Base-by-base conservation (phyloP, 2,888 invertebrate genomes). In the Polymixis lichenea region DNA sequence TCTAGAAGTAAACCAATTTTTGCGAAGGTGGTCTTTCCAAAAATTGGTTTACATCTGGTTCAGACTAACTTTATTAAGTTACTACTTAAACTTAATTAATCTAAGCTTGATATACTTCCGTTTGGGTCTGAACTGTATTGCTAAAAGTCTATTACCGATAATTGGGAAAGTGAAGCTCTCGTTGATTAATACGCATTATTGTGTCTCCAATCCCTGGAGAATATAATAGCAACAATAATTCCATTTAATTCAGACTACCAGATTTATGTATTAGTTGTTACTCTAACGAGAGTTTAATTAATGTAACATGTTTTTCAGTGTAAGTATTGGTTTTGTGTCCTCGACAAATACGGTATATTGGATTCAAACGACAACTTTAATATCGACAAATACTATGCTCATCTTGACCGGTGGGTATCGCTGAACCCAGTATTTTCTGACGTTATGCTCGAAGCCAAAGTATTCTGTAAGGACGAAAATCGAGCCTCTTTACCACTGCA, bases 391-490 rank as follows among this genome's bases (percentile, higher is more conserved):
- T 94, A 93, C 74, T 94, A 82, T 61, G 66, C 58, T 0, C 94
- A 95, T 77, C 88, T 95, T 0, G 92, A 93, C 58, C 89, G 89
- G 60, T 95, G 95, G 95, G 90, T 90, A 0, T 84, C 88, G 4
- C 82, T 94, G 0, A 95, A 95, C 56, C 91, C 91, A 0, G 79
- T 82, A 1, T 95, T 95, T 78, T 80, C 77, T 4, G 87, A 86
- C 0, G 88, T 91, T 0, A 89, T 95, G 78, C 15, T 85, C 0
- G 89, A 87, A 19, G 94, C 93, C 0, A 94, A 93, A 80, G 71
- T 85, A 0, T 71, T 85, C 62, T 95, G 95, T 81, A 93, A 90
- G 38, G 88, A 90, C 0, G 46, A 60, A 19, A 65, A 38, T 38
- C 25, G 19, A 15, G 17, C 0, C 86, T 22, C 83, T 32, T 79